These are phyloP conservation scores for Cephus cinctus DNA, from an alignment of 1,140 invertebrate genomes.

Conservation along the genomic window DNA sequence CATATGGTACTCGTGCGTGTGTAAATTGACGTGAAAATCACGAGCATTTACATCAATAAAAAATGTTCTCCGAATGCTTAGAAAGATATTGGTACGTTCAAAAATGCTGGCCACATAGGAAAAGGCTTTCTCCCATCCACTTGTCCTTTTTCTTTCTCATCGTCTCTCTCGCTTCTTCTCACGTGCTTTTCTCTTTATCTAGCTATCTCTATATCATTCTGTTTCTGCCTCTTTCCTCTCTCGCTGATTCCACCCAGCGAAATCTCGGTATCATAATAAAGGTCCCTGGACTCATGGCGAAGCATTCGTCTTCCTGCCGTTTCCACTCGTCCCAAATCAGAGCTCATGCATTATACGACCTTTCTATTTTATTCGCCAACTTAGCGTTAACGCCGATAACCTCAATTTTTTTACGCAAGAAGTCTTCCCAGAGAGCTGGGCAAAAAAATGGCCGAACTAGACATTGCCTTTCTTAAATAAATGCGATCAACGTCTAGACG, in stretches of 20 bases:
- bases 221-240: background rate
- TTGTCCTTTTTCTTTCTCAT: background rate
- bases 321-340: conserved; percentile 10
- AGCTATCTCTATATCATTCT: too few relatives aligned
- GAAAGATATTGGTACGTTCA: too few relatives aligned
- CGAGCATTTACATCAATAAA: too few relatives aligned
- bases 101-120: too few relatives aligned
- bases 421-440: too few relatives aligned
- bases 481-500: too few relatives aligned
- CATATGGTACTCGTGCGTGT: conserved; percentile 1
- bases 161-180: background rate
- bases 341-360: conserved; percentile 11
- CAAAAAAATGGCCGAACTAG: too few relatives aligned
- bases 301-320: conserved; percentile 18
- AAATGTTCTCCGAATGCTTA: too few relatives aligned
- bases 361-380: conserved; percentile 13
- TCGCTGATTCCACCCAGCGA: background rate
- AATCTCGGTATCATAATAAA: conserved; percentile 11
- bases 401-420: background rate
- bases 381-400: conserved; percentile 3
- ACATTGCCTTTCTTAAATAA: too few relatives aligned
- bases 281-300: too few relatives aligned
- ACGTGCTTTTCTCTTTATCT: background rate
- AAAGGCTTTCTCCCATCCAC: too few relatives aligned
- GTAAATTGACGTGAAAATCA: conserved; percentile 6